Percentiles rank a stretch among this genome's conserved stretches.
Evolutionary conservation across 2,888 invertebrate genomes (phyloP).

Genomic region (Sphinx pinastri): DNA sequence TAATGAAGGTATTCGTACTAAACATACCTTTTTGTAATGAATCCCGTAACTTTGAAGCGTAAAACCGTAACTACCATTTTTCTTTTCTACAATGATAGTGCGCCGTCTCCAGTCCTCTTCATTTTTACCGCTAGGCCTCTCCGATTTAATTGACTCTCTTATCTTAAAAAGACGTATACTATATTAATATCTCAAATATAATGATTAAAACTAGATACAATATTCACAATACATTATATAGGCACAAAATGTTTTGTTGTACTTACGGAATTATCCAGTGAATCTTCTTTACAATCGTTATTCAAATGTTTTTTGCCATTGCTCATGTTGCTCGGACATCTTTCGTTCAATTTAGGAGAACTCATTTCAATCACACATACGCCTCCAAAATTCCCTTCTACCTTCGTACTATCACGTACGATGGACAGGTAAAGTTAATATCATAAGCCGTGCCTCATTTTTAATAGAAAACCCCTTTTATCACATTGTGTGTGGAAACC

Average conservation of each 20-base stretch:
- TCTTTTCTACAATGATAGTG: conserved; percentile 96
- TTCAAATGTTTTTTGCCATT: conserved; percentile 68
- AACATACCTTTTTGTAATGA: conserved; percentile 90
- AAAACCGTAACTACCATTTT: conserved; percentile 96
- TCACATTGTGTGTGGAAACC: conserved; percentile 2
- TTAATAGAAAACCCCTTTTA: not conserved
- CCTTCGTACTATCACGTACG: not conserved
- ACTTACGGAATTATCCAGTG: conserved; percentile 77
- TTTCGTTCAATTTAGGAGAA: conserved; percentile 75
- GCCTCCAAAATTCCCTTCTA: not conserved
- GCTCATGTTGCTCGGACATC: conserved; percentile 71
- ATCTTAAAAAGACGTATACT: conserved; percentile 50
- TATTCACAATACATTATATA: too few relatives aligned
- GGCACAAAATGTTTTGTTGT: conserved; percentile 13
- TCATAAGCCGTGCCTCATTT: conserved; percentile 21
- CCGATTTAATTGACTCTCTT: conserved; percentile 70
- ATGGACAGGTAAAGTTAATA: not conserved
- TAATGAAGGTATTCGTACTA: not conserved
- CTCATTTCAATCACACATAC: conserved; percentile 54
- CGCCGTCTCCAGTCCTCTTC: conserved; percentile 94
- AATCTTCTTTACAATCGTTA: conserved; percentile 73
- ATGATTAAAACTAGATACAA: not conserved
- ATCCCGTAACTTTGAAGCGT: conserved; percentile 99
- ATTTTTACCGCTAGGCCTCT: conserved; percentile 59
- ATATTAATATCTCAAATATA: not conserved